These are phyloP conservation scores for Drosophila cognata DNA, from an alignment of 2,888 invertebrate genomes.

Conservation along the genomic window DNA sequence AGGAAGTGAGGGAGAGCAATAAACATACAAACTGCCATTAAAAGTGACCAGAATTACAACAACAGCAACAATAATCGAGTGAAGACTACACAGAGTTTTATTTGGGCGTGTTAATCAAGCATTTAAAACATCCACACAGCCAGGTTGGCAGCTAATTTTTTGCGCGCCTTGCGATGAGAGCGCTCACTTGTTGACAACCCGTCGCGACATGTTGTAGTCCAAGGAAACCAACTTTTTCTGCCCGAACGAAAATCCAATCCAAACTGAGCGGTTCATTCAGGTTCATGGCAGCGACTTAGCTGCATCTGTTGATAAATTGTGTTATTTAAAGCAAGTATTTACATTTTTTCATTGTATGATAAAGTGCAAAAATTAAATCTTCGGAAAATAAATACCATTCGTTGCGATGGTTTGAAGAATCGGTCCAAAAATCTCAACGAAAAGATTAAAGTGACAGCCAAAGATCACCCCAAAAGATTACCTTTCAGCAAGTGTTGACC, in stretches of 20 bases:
- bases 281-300: not conserved
- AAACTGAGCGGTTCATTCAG: not conserved
- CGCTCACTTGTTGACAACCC: slow-evolving; percentile 32
- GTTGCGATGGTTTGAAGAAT: not conserved
- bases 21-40: slow-evolving; percentile 73
- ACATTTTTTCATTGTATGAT: not conserved
- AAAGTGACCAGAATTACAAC: slow-evolving; percentile 71
- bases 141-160: not conserved
- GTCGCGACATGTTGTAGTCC: slow-evolving; percentile 8
- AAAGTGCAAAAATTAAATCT: not conserved
- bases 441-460: not conserved
- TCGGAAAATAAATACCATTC: not conserved
- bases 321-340: not conserved
- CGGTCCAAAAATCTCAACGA: not conserved
- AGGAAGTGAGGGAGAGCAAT: slow-evolving; percentile 5
- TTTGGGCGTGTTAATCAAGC: slow-evolving; percentile 58
- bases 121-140: slow-evolving; percentile 26
- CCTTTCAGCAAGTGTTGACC: not conserved
- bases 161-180: not conserved
- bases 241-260: not conserved
- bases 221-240: slow-evolving; percentile 12
- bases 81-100: slow-evolving; percentile 42
- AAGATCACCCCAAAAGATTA: not conserved
- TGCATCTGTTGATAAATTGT: not conserved
- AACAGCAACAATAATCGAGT: slow-evolving; percentile 23